These are phyloP conservation scores for Amia ocellicauda DNA, from an alignment of 2,113 vertebrate genomes.

Conservation along the genomic window DNA sequence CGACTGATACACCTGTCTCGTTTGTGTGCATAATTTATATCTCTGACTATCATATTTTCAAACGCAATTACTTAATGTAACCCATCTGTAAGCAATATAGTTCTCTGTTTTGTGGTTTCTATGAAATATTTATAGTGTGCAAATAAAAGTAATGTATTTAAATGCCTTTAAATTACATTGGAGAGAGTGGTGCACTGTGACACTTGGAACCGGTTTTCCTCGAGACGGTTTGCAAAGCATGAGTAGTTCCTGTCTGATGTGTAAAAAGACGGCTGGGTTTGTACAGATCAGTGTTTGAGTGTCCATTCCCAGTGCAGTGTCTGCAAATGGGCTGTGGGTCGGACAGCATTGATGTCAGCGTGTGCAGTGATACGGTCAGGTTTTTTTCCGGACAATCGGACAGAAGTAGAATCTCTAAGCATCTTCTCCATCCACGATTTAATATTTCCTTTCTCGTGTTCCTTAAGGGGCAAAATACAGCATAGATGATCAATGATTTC, in stretches of 20 bases:
- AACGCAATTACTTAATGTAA: not conserved
- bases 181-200: not conserved
- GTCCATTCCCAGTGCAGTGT: not conserved
- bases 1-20: too few species aligned
- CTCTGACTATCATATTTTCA: not conserved
- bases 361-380: too few species aligned
- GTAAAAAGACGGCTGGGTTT: not conserved
- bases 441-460: not conserved
- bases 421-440: too few species aligned
- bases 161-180: not conserved
- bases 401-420: too few species aligned
- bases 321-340: not conserved
- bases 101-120: too few species aligned
- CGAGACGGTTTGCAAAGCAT: not conserved
- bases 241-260: not conserved
- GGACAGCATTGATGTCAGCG: too few species aligned
- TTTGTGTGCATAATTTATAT: too few species aligned
- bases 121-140: too few species aligned
- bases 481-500: not conserved
- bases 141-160: too few species aligned
- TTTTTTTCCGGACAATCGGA: too few species aligned
- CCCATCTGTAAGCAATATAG: too few species aligned
- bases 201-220: not conserved
- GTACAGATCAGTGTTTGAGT: not conserved
- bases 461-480: not conserved